Base-by-base conservation (phyloP, 2,888 invertebrate genomes). In the Leptinotarsa tumamoca region DNA sequence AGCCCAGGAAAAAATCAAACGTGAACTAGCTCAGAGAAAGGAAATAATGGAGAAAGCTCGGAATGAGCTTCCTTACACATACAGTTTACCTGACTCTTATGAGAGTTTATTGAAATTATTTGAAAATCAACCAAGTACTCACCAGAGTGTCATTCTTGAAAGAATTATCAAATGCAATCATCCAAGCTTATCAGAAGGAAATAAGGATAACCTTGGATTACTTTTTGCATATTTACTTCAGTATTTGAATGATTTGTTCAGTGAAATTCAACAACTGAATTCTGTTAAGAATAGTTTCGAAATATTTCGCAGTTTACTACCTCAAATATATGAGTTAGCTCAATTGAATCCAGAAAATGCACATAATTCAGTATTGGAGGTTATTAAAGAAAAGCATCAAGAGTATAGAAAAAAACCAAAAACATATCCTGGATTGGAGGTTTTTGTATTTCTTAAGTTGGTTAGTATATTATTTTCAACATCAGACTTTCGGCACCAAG, bases 121-220 rank as follows among this genome's bases (percentile, higher is more conserved):
- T 18, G 86, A 89, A 68, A 90, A 91, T 56, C 92, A 93, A 82
- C 89, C 92, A 13, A 89, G 92, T 2, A 89, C 91, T 17, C 92
- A 95, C 83, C 94, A 95, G 83, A 89, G 92, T 0, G 89, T 92
- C 15, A 93, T 96, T 14, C 86, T 98, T 67, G 94, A 95, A 84
- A 92, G 95, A 83, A 92, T 98, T 80, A 94, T 97, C 21, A 96
- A 96, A 89, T 95, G 94, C 84, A 95, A 96, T 88, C 95, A 97
- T 87, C 95, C 95, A 3, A 93, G 95, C 83, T 87, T 97, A 70
- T 92, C 92, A 7, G 93, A 92, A 80, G 92, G 92, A 18, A 97
- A 97, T 85, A 95, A 95, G 86, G 93, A 94, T 52, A 92, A 93
- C 84, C 89, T 97, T 15, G 91, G 92, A 71, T 90, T 92, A 82